These are phyloP conservation scores for Cacoxenus indagator DNA, from an alignment of 2,888 invertebrate species.

Conservation along the genomic window DNA sequence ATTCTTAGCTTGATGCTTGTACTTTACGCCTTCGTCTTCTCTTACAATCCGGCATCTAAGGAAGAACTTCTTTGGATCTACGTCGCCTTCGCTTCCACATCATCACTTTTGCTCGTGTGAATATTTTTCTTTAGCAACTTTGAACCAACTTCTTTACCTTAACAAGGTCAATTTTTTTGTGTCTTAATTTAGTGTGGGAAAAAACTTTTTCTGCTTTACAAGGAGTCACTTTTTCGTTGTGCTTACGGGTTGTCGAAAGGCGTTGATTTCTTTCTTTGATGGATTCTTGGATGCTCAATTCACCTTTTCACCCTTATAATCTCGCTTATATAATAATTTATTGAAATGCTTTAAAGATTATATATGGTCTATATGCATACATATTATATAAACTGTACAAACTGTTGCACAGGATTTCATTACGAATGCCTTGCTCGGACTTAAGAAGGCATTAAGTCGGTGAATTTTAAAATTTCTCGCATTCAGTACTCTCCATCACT, in stretches of 20 bases:
- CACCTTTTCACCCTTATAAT: no score
- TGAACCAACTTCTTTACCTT: constrained; percentile 33
- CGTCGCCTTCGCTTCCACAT: background rate
- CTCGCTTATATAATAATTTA: no score
- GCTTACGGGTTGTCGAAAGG: background rate
- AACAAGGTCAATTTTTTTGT: constrained; percentile 59
- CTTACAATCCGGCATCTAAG: background rate
- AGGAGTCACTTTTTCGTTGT: background rate
- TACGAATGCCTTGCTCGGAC: no score
- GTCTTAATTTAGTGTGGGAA: constrained; percentile 42
- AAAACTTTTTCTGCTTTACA: background rate
- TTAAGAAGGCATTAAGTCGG: no score
- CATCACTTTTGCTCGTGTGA: constrained; percentile 20
- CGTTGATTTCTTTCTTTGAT: constrained; percentile 13
- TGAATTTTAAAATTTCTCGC: no score
- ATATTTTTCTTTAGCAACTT: constrained; percentile 37
- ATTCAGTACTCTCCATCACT: no score
- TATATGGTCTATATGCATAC: no score
- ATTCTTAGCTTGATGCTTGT: background rate
- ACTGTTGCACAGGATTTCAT: no score
- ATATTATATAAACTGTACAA: no score
- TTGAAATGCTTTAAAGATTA: no score
- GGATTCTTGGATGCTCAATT: background rate
- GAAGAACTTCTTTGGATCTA: constrained; percentile 45
- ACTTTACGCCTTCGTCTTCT: background rate